phyloP scores from a whole-genome alignment of 2,888 invertebrate genomes.

The Dasysyrphus tricinctus region DNA sequence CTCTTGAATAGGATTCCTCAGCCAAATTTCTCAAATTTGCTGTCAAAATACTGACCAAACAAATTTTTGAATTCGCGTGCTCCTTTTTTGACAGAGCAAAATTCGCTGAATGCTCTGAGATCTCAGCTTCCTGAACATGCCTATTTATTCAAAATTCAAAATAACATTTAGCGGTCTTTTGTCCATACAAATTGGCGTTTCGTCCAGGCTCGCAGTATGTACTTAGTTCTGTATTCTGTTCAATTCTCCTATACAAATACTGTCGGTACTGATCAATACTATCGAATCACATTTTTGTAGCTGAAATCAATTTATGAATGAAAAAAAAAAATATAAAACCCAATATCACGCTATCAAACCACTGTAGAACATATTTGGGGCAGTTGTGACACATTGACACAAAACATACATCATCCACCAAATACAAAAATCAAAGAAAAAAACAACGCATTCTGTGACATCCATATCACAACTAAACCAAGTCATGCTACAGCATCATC shows the following conservation, averaged over 20 bases:
- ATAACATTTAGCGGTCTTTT: no score
- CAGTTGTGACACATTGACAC: constrained; percentile 71
- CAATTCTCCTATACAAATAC: not conserved
- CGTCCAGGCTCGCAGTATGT: no score
- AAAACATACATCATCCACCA: constrained; percentile 64
- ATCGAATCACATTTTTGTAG: constrained; percentile 48
- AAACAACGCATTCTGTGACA: constrained; percentile 33
- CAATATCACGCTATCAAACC: constrained; percentile 46
- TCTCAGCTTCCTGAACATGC: no score
- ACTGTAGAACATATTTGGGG: constrained; percentile 62
- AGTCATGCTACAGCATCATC: constrained; percentile 43
- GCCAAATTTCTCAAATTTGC: no score
- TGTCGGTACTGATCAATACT: constrained; percentile 68
- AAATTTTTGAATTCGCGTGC: no score
- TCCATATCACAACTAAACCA: constrained; percentile 14
- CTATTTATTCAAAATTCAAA: no score
- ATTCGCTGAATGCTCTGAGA: no score
- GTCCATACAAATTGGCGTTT: no score
- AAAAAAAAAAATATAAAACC: constrained; percentile 10
- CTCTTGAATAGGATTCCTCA: no score
- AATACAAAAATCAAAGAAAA: constrained; percentile 23
- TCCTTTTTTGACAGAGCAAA: no score
- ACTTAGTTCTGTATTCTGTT: no score
- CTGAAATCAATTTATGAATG: constrained; percentile 29
- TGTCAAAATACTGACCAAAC: no score